Base-by-base conservation (phyloP, 2,797 vertebrate genomes). In the Enteromius treurensis region DNA sequence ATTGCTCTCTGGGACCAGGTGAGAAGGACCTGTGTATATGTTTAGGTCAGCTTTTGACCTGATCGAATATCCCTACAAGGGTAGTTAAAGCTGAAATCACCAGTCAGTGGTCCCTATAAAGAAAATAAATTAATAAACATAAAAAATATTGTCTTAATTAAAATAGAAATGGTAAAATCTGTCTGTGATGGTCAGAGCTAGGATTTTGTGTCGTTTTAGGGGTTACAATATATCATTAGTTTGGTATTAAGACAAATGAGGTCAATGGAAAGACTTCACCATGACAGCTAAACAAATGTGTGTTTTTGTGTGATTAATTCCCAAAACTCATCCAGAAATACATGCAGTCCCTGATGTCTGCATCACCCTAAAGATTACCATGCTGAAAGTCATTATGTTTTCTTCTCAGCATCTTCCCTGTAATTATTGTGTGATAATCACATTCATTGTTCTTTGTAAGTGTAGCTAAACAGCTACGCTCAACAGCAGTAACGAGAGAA, bases 1-100 rank as follows among this genome's bases (percentile, higher is more conserved):
- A 97, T 99, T 5, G 97, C 97, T 14, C 95, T 99, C 74, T 99
- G 98, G 98, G 98, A 99, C 90, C 98, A 99, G 97, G 98, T 99
- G 84, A 93, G 96, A 71, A 73, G 53, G 62, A 21, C 64, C 68
- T 82, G 80, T 87, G 68, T 81, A n/a, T 86, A 17, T 71, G 75
- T 77, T 47, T 85, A 80, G 82, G 71, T 65, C 51, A 76, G 21
- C 6, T 15, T 58, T 75, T 75, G 21, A 75, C 51, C 73, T 40
- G 51, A 75, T 23, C 32, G 58, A 15, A 73, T 32, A 47, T 75
- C 32, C 49, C 32, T 3, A 58, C 51, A 58, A 17, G 51, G 32
- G 51, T 32, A 9, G 11, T 58, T 23, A 37, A 17, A 75, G 11
- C 3, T 37, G 13, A 55, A 55, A 58, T 75, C 51, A 15, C 21